phyloP scores from a whole-genome alignment of 2,113 vertebrate genomes.

The Cebus imitator region DNA sequence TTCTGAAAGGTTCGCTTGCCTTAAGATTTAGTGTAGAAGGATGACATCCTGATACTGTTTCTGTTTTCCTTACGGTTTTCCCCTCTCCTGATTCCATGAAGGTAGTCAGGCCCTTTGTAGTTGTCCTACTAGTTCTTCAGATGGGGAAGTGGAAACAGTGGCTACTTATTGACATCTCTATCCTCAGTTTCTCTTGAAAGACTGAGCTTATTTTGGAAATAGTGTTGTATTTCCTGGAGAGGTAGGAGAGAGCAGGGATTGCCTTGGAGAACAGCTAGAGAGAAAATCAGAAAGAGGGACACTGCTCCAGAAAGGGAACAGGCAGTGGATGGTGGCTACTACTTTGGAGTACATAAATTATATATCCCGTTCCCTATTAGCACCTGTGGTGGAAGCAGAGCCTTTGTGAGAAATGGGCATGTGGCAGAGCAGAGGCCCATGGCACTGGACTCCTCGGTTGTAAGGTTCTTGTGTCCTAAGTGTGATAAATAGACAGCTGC shows the following conservation, averaged over 20 bases:
- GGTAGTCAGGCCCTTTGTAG: not conserved
- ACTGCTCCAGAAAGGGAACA: not conserved
- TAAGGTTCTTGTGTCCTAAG: not conserved
- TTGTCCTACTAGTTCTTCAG: not conserved
- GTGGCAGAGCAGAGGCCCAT: not conserved
- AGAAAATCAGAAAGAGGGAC: not conserved
- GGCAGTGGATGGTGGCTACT: not conserved
- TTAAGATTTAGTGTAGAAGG: not conserved
- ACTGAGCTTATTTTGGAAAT: conserved; percentile 8
- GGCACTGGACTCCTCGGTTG: not conserved
- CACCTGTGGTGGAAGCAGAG: not conserved
- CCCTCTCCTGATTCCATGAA: not conserved
- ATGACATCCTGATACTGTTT: not conserved
- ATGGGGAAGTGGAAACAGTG: not conserved
- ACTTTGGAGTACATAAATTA: not conserved
- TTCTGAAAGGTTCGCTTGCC: not conserved
- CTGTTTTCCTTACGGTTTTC: conserved; percentile 3
- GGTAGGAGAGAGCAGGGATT: not conserved
- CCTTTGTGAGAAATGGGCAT: not conserved
- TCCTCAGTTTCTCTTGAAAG: conserved; percentile 19
- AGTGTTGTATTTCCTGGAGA: not conserved
- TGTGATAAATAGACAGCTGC: not conserved
- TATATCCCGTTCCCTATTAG: not conserved
- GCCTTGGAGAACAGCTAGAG: not conserved
- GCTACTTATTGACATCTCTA: not conserved